Base-by-base conservation (phyloP, 1,140 invertebrate genomes). In the Camponotus floridanus region DNA sequence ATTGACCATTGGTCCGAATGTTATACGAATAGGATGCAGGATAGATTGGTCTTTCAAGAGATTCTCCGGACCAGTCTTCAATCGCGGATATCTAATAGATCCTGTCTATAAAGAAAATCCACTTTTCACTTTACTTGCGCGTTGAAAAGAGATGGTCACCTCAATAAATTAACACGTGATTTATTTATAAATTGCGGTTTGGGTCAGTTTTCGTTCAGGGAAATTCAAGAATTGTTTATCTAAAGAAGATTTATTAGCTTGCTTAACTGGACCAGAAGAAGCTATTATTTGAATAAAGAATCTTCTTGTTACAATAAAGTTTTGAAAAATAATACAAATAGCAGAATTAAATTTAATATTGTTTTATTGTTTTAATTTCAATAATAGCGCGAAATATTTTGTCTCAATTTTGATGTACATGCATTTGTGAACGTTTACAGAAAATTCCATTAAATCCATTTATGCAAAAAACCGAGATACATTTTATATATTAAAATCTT, bases 1-100 rank as follows among this genome's bases (percentile, higher is more conserved):
- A 64, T 78, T 9, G 59, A 64, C 26, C 15, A 36, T 36, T 36
- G 11, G 18, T 31, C n/a, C 13, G n/a, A 76, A 64, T 36, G 64
- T 18, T 45, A 0, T 26, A n/a, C 79, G 39, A 55, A 59, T n/a
- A 61, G 55, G 61, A 73, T 21, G 7, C 26, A n/a, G 39, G n/a
- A 18, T 67, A 39, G 62, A 80, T 80, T 70, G 64, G 3, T n/a
- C n/a, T 31, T 39, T 13, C 26, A 33, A 26, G 6, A 64, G 74
- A 45, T 8, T 36, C 8, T 45, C 5, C n/a, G n/a, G 13, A 7
- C 15, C 15, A 8, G 3, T 48, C 11, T 36, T 26, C 4, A 83
- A 36, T 61, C n/a, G 26, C 18, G 26, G 15, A 13, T 68, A 62
- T 83, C 31, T 61, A 74, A 73, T 83, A 45, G 51, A 81, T 59